Evolutionary conservation across 2,888 invertebrate genomes (phyloP).

Genomic region (Pollenia angustigena): DNA sequence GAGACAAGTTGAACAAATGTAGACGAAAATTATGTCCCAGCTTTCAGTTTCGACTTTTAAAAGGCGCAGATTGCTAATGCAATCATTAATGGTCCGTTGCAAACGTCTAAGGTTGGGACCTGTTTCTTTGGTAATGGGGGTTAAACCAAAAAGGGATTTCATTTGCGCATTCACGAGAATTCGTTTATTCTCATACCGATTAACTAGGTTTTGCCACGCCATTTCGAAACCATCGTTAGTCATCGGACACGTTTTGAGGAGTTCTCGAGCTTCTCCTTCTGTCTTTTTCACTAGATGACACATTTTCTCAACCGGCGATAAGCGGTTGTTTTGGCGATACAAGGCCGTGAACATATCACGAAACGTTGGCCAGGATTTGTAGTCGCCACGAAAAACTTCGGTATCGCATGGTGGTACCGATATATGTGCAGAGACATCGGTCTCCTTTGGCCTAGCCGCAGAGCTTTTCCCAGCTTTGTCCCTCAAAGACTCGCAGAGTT

Average conservation of each 20-base stretch:
- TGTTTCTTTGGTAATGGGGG: conserved; percentile 4
- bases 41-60: conserved; percentile 2
- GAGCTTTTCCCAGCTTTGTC: too few species aligned
- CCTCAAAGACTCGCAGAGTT: too few species aligned
- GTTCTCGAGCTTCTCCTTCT: conserved; percentile 20
- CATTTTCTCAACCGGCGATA: conserved; percentile 22
- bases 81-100: conserved; percentile 19
- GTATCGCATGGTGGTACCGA: conserved; percentile 44
- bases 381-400: conserved; percentile 19
- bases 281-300: conserved; percentile 27
- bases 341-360: conserved; percentile 34
- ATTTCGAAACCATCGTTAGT: conserved; percentile 25
- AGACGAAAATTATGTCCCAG: conserved; percentile 32
- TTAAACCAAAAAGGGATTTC: conserved; percentile 24
- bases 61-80: background rate
- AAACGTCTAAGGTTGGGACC: conserved; percentile 2
- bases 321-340: too few species aligned
- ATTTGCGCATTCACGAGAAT: conserved; percentile 28
- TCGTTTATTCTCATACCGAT: conserved; percentile 38
- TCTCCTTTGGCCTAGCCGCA: too few species aligned
- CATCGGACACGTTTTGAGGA: background rate
- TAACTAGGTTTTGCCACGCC: conserved; percentile 11
- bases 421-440: background rate
- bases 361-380: conserved; percentile 32
- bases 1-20: conserved; percentile 29